Conservation (phyloP, 2,797 vertebrate genomes). For the Falco berigora region DNA sequence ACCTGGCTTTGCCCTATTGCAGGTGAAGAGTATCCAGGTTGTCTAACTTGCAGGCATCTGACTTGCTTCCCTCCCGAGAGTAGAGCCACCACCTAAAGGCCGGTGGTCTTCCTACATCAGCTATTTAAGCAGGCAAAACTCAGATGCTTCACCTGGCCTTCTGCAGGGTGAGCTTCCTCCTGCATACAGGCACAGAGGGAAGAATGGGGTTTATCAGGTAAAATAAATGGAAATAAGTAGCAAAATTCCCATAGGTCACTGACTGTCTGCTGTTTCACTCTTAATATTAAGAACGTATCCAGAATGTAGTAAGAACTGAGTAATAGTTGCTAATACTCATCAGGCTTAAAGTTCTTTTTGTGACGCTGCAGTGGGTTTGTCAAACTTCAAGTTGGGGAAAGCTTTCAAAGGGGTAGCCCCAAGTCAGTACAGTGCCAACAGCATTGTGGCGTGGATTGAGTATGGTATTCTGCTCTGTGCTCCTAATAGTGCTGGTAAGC, state of each 20-base stretch:
- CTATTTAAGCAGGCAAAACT: accelerated
- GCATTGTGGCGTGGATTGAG: neutral
- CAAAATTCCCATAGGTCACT: neutral
- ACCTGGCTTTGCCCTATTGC: neutral
- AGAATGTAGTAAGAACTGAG: neutral
- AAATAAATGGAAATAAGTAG: neutral
- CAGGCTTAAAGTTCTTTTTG: neutral
- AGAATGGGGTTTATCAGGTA: neutral
- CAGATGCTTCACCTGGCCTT: neutral
- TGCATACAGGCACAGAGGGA: accelerated
- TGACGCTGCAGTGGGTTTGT: too few species aligned
- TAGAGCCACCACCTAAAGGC: neutral
- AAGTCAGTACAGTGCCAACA: neutral
- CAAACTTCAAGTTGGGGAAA: neutral
- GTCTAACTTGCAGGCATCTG: neutral
- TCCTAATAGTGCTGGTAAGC: constrained; percentile 14
- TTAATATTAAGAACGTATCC: neutral
- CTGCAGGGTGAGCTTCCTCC: neutral
- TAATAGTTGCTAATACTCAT: neutral
- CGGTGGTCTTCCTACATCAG: neutral
- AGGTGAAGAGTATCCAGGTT: neutral
- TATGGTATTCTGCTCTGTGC: neutral
- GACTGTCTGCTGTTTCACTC: neutral
- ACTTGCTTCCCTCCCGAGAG: neutral
- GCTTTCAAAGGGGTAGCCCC: neutral